These are phyloP conservation scores for Linepithema humile DNA, from an alignment of 1,140 invertebrate genomes.

Conservation along the genomic window DNA sequence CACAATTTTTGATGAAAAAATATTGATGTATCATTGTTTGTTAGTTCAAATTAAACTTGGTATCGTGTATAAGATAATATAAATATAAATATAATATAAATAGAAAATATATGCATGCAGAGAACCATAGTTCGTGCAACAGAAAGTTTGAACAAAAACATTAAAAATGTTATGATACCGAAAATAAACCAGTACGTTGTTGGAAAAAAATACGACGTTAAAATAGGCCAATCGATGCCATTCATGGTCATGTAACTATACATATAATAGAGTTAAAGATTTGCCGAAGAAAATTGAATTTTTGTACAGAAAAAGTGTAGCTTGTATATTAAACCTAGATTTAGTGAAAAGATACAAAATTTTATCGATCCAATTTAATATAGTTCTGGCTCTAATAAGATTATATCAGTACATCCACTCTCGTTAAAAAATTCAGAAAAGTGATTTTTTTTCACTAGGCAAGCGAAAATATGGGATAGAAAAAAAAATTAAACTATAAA, in stretches of 20 bases:
- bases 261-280: no score
- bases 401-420: not conserved
- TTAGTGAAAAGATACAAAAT: not conserved
- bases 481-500: not conserved
- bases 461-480: slow-evolving; percentile 4
- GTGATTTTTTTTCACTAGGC: not conserved
- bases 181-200: not conserved
- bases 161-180: not conserved
- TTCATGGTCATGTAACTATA: no score
- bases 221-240: not conserved
- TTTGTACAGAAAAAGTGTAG: no score
- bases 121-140: not conserved
- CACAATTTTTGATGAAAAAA: not conserved
- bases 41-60: not conserved
- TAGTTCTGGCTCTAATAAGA: not conserved
- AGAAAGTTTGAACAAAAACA: not conserved
- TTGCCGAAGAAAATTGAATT: no score
- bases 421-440: slow-evolving; percentile 28
- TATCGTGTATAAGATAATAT: not conserved
- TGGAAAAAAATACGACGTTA: not conserved
- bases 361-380: no score
- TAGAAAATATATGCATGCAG: not conserved
- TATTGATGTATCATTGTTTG: not conserved
- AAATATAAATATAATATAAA: no score
- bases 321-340: not conserved